Evolutionary conservation across 35 echinoderm and acorn worm genomes (phyloP).

Genomic region (Holothuria glaberrima): DNA sequence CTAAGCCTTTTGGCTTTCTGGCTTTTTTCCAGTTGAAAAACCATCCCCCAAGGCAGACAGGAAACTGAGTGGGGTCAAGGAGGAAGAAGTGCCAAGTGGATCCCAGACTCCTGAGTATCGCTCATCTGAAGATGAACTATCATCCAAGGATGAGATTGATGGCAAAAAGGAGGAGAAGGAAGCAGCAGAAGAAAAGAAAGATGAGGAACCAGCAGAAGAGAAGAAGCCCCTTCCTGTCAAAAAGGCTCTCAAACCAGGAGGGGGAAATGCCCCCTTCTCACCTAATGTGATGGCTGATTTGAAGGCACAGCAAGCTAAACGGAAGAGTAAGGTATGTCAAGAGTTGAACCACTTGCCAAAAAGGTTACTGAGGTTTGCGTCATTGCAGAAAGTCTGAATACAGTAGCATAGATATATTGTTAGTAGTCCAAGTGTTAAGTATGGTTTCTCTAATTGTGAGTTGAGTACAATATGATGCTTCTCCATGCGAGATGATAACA

Average conservation of each 20-base stretch:
- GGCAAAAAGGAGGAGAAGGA: background rate
- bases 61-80: slow-evolving; percentile 1
- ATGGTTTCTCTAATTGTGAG: too few relatives aligned
- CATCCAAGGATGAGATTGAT: background rate
- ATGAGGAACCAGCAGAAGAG: background rate
- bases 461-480: too few relatives aligned
- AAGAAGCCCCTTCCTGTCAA: background rate
- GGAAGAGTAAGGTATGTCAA: slow-evolving; percentile 28
- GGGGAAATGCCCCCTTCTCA: background rate
- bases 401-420: too few relatives aligned
- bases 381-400: too few relatives aligned
- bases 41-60: background rate
- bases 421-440: too few relatives aligned
- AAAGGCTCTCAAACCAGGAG: background rate
- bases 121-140: slow-evolving; percentile 28
- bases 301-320: slow-evolving; percentile 21
- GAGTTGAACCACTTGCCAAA: background rate
- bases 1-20: too few relatives aligned
- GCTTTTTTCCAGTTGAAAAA: background rate
- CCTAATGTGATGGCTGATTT: slow-evolving; percentile 31
- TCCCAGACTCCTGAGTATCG: slow-evolving; percentile 14
- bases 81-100: background rate
- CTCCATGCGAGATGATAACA: too few relatives aligned
- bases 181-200: background rate
- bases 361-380: too few relatives aligned